Evolutionary conservation across 2,797 vertebrate genomes (phyloP).

Genomic region (Leptoclinus maculatus): DNA sequence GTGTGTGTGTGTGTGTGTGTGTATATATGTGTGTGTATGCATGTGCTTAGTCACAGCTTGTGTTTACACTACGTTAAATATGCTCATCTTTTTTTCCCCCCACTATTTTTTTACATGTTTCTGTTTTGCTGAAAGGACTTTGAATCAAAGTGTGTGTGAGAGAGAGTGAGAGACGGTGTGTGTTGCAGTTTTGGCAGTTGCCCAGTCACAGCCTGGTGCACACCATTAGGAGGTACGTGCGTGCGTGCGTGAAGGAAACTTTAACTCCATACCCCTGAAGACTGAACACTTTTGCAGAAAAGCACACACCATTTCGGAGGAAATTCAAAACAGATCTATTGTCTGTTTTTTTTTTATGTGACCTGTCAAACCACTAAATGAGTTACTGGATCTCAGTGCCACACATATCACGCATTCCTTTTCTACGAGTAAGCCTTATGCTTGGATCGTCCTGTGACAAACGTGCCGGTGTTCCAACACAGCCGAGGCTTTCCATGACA

Average conservation of each 20-base stretch:
- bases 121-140: conserved; percentile 42
- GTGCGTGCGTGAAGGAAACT: conserved; percentile 60
- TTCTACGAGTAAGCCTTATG: conserved; percentile 16
- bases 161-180: neutral
- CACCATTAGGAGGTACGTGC: conserved; percentile 55
- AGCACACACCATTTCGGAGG: conserved; percentile 31
- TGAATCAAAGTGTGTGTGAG: conserved; percentile 43
- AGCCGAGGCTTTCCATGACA: conserved; percentile 44
- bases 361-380: conserved; percentile 34
- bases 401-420: conserved; percentile 51
- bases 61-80: conserved; percentile 73
- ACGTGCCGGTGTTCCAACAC: conserved; percentile 41
- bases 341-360: no score
- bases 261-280: conserved; percentile 46
- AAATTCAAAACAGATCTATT: conserved; percentile 52
- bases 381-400: conserved; percentile 26
- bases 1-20: conserved; percentile 25
- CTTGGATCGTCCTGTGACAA: conserved; percentile 53
- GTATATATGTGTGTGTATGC: neutral
- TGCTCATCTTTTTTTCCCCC: conserved; percentile 55
- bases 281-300: conserved; percentile 48
- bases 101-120: conserved; percentile 42
- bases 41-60: conserved; percentile 39
- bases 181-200: conserved; percentile 59
- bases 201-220: conserved; percentile 62